phyloP scores from a whole-genome alignment of 2,888 invertebrate genomes.

The Acleris laterana region DNA sequence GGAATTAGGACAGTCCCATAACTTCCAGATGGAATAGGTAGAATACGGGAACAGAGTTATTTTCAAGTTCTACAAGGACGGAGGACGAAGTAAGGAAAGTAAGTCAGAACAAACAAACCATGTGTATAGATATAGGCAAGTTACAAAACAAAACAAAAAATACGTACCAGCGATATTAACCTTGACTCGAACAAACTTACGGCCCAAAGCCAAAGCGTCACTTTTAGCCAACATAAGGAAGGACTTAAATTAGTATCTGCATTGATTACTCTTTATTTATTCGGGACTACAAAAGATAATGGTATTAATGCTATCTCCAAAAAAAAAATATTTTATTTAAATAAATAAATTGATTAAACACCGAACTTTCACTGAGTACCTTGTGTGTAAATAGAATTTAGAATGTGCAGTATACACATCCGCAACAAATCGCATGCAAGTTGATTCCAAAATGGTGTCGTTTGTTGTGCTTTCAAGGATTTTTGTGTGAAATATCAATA shows the following conservation, averaged over 20 bases:
- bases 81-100: too few relatives aligned
- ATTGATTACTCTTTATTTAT: conserved; percentile 44
- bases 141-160: neutral
- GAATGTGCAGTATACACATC: conserved; percentile 51
- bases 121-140: too few relatives aligned
- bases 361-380: neutral
- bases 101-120: too few relatives aligned
- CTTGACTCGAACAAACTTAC: conserved; percentile 8
- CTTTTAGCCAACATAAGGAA: conserved; percentile 51
- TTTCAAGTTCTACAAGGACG: too few relatives aligned
- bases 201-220: conserved; percentile 56
- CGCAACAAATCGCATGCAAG: conserved; percentile 56
- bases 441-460: conserved; percentile 83
- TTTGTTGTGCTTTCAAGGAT: conserved; percentile 82
- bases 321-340: conserved; percentile 21
- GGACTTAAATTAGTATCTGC: conserved; percentile 23
- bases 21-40: too few relatives aligned
- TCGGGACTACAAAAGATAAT: conserved; percentile 23
- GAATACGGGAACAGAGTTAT: too few relatives aligned
- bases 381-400: conserved; percentile 41
- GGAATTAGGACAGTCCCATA: too few relatives aligned
- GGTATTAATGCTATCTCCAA: neutral
- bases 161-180: conserved; percentile 41
- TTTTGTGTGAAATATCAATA: conserved; percentile 50
- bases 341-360: neutral